These are phyloP conservation scores for Actinia tenebrosa DNA, from an alignment of 64 coral and sea anemone species.

Conservation along the genomic window DNA sequence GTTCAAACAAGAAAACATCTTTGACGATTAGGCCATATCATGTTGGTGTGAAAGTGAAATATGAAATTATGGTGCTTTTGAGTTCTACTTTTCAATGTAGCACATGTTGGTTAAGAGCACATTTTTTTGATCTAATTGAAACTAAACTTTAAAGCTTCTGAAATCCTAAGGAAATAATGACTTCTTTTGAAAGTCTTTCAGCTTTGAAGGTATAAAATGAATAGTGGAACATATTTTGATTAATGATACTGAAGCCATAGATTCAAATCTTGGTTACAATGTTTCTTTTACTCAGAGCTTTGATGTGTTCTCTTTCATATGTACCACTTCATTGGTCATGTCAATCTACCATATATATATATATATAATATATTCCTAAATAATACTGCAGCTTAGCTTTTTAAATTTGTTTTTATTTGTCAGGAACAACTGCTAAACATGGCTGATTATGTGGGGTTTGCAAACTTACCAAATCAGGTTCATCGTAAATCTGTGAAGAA, in stretches of 20 bases:
- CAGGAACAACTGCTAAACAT: slow-evolving; percentile 36
- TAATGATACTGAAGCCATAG: no score
- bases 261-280: neutral
- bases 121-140: neutral
- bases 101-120: neutral
- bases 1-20: neutral
- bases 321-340: no score
- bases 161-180: neutral
- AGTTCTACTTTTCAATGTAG: neutral
- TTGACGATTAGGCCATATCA: neutral
- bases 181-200: slow-evolving; percentile 5
- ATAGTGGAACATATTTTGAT: no score
- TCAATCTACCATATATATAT: no score
- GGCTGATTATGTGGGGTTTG: slow-evolving; percentile 91
- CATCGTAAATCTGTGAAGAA: slow-evolving; percentile 94
- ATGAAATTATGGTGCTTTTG: neutral
- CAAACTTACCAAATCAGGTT: slow-evolving; percentile 97
- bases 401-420: neutral
- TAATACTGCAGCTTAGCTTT: neutral
- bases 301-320: no score
- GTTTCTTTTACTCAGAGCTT: neutral
- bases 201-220: slow-evolving; percentile 1
- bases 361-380: no score
- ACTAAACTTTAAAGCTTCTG: neutral
- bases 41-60: neutral